Conservation (phyloP, 2,113 vertebrate species). For the Noturus placidus region DNA sequence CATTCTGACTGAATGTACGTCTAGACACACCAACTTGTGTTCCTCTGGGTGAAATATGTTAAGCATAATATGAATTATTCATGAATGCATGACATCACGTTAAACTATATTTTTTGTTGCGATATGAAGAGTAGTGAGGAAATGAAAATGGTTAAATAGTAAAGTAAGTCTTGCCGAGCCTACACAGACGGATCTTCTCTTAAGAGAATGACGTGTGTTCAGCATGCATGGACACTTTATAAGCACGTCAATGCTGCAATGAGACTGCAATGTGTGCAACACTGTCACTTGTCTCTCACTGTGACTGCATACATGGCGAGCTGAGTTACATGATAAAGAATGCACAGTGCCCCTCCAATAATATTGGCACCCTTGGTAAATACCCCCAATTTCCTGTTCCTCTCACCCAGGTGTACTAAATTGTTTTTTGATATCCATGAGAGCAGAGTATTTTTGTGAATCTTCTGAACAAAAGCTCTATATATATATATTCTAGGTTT, state of each 20-base stretch:
- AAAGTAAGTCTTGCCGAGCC: background rate
- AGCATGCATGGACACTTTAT: background rate
- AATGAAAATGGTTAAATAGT: background rate
- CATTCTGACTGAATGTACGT: background rate
- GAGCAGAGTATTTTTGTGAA: too few relatives aligned
- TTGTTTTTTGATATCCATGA: too few relatives aligned
- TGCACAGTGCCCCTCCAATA: too few relatives aligned
- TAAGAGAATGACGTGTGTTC: background rate
- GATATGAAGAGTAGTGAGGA: background rate
- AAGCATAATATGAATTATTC: background rate
- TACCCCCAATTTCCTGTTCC: too few relatives aligned
- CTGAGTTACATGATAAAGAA: background rate
- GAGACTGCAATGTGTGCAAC: background rate
- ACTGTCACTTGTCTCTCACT: background rate
- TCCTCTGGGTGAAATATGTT: background rate
- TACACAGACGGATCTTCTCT: background rate
- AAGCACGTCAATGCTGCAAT: background rate
- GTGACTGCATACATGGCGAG: too few relatives aligned
- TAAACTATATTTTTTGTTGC: background rate
- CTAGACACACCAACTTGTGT: background rate
- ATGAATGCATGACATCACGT: background rate
- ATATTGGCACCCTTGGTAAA: too few relatives aligned
- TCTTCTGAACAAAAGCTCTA: too few relatives aligned
- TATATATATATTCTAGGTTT: background rate
- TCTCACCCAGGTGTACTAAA: too few relatives aligned